These are phyloP conservation scores for Trinectes maculatus DNA, from an alignment of 2,113 vertebrate genomes.

Conservation along the genomic window DNA sequence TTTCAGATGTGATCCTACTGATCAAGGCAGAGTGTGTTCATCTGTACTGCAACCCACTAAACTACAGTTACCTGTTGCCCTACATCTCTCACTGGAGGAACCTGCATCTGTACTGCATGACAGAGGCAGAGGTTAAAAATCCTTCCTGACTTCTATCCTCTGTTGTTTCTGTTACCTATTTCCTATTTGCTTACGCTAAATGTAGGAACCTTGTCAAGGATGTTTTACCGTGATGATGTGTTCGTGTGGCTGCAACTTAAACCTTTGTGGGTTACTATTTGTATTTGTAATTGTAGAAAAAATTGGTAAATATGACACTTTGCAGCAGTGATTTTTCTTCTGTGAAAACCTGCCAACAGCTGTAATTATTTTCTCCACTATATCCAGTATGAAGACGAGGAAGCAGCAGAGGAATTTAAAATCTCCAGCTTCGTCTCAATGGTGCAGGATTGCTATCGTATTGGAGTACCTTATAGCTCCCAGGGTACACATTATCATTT, in stretches of 20 bases:
- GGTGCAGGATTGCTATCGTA: slow-evolving; percentile 92
- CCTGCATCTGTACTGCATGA: slow-evolving; percentile 95
- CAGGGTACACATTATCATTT: slow-evolving; percentile 81
- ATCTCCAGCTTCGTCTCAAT: slow-evolving; percentile 97
- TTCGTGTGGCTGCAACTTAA: not conserved
- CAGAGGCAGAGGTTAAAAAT: slow-evolving; percentile 88
- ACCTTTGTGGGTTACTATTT: too few relatives aligned
- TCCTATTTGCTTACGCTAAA: not conserved
- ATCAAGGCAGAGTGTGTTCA: slow-evolving; percentile 93
- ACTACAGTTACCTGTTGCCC: slow-evolving; percentile 91
- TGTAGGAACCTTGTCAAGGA: not conserved
- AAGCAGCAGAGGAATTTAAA: slow-evolving; percentile 96
- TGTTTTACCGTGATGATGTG: not conserved
- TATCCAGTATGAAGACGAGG: slow-evolving; percentile 93
- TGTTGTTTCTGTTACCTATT: not conserved
- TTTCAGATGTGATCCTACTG: slow-evolving; percentile 92
- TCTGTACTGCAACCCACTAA: slow-evolving; percentile 96
- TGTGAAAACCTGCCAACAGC: not conserved
- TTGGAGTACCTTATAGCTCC: slow-evolving; percentile 93
- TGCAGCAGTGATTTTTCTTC: too few relatives aligned
- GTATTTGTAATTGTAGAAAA: too few relatives aligned
- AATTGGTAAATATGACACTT: too few relatives aligned
- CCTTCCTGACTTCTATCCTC: not conserved
- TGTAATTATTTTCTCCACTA: not conserved
- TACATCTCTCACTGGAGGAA: slow-evolving; percentile 96